Evolutionary conservation across 2,113 vertebrate genomes (phyloP).

Genomic region (Leucopternis melanops): DNA sequence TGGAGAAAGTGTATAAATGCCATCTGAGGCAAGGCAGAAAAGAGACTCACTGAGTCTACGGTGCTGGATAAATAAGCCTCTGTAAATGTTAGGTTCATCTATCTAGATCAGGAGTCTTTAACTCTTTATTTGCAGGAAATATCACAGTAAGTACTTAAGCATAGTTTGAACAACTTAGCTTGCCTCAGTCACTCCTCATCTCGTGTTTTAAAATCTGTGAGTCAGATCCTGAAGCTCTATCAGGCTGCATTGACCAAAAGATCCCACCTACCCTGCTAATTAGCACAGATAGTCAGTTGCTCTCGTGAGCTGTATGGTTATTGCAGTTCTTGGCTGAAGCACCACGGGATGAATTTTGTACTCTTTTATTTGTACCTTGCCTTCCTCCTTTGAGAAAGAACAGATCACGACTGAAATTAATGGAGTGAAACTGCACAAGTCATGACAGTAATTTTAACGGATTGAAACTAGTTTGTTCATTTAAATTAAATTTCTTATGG

Average conservation of each 20-base stretch:
- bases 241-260: background rate
- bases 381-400: background rate
- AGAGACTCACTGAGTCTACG: background rate
- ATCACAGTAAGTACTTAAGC: background rate
- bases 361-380: background rate
- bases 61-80: background rate
- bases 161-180: background rate
- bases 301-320: background rate
- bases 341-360: background rate
- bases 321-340: background rate
- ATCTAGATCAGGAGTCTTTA: background rate
- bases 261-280: background rate
- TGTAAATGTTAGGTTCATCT: background rate
- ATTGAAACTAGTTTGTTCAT: background rate
- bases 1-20: background rate
- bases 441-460: background rate
- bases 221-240: background rate
- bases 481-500: background rate
- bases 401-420: background rate
- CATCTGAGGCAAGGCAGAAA: background rate
- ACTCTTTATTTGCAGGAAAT: background rate
- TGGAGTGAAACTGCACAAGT: background rate
- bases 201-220: background rate
- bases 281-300: background rate
- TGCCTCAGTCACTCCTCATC: background rate